Percentiles rank a stretch among this genome's conserved stretches.
These are phyloP conservation scores for Urocolius indicus DNA, from an alignment of 2,113 vertebrate genomes.

Conservation along the genomic window DNA sequence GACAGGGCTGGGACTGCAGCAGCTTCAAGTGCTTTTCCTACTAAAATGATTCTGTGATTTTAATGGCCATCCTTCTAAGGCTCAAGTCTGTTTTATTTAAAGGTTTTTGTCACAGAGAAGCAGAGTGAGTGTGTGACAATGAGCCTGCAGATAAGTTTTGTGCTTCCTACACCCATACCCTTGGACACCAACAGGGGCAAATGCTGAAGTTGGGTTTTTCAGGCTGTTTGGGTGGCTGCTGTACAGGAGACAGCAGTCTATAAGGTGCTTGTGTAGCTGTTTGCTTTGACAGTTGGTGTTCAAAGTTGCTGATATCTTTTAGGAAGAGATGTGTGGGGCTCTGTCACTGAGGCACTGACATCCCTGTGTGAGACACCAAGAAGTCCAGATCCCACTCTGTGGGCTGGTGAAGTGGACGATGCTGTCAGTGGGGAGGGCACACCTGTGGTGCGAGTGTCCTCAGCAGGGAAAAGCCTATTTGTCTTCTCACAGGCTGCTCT, in stretches of 20 bases:
- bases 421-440: accelerated
- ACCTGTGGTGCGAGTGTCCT: accelerated
- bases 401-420: not conserved
- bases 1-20: not conserved
- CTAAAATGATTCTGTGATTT: not conserved
- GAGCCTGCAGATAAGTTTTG: not conserved
- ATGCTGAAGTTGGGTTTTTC: accelerated
- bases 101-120: not conserved
- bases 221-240: not conserved
- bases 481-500: not conserved
- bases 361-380: not conserved
- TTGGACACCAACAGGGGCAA: not conserved
- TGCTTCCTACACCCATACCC: not conserved
- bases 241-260: not conserved
- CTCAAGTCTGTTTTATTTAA: not conserved
- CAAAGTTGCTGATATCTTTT: not conserved
- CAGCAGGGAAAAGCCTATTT: accelerated
- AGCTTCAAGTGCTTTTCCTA: not conserved
- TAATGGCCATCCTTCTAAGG: not conserved
- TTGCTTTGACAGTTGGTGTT: not conserved
- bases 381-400: not conserved
- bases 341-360: accelerated
- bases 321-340: not conserved
- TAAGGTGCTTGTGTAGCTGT: not conserved
- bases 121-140: not conserved